Base-by-base conservation (phyloP, 1,140 invertebrate genomes). In the Steinernema feltiae region DNA sequence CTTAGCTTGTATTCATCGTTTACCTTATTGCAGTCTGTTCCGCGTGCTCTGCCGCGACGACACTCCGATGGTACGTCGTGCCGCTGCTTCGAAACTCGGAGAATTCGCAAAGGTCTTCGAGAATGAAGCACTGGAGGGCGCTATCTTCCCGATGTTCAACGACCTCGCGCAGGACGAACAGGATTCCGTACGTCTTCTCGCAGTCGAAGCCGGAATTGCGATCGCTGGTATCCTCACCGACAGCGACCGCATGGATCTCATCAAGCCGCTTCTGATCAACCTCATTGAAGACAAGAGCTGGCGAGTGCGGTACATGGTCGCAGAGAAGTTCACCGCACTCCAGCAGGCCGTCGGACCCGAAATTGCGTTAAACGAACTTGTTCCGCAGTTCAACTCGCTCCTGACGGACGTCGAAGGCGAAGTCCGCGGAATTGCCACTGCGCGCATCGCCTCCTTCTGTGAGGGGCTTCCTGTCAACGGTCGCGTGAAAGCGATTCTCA, bases 41-140 rank as follows among this genome's bases (percentile, higher is more conserved):
- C 91, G 94, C 73, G 92, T 92, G 81, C 89, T 99, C 29, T 99
- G 96, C 88, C 94, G 96, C 87, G 97, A 99, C 90, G 97, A 99
- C 87, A 99, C 97, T 0, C 97, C 97, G 0, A 99, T 99, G 96
- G 97, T 94, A 7, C 91, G 96, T 31, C 90, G 97, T 48, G 95
- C 97, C 30, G 97, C 96, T 17, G 95, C 97, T n/a, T 92, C 92
- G 71, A 99, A 98, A 88, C 90, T 99, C 69, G 95, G 97, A 21
- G 97, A 99, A 89, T 95, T 99, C 87, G 96, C 96, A 1, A 94
- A 97, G 88, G 95, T 95, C 70, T 94, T 99, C 15, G 97, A 99
- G 87, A 90, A 93, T 31, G 96, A 99, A 82, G 96, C 93, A 88
- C 90, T 99, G 27, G 98, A 97, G 87, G 92, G 93, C 12, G 97